phyloP scores from a whole-genome alignment of 2,797 vertebrate genomes.

The Acrossocheilus fasciatus region DNA sequence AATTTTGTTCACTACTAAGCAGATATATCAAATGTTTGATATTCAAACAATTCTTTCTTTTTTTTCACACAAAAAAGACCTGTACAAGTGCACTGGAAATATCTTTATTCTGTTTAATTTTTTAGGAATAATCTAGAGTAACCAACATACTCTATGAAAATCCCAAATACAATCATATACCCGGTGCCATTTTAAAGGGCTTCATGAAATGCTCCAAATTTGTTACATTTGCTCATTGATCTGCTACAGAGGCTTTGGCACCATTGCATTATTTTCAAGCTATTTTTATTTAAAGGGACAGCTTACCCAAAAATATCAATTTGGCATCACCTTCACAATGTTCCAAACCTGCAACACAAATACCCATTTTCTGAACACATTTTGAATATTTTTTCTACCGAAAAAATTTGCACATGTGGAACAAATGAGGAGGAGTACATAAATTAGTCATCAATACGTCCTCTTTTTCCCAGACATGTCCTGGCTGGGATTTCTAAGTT shows the following conservation, averaged over 20 bases:
- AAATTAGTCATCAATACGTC: background rate
- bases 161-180: background rate
- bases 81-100: background rate
- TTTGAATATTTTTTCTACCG: background rate
- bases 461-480: background rate
- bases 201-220: constrained; percentile 2
- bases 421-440: background rate
- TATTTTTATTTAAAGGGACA: background rate
- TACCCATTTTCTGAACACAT: background rate
- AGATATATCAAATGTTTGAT: background rate
- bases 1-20: background rate
- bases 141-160: background rate
- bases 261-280: constrained; percentile 13
- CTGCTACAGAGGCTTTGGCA: constrained; percentile 30
- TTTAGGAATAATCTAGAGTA: background rate
- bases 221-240: constrained; percentile 3
- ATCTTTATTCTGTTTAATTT: constrained; percentile 16
- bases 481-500: background rate
- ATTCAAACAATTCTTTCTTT: background rate
- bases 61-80: background rate
- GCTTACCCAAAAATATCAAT: background rate
- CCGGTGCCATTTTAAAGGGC: constrained; percentile 8
- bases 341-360: background rate
- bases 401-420: background rate
- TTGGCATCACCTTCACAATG: background rate